Base-by-base conservation (phyloP, 2,113 vertebrate species). In the Antechinus stuartii region DNA sequence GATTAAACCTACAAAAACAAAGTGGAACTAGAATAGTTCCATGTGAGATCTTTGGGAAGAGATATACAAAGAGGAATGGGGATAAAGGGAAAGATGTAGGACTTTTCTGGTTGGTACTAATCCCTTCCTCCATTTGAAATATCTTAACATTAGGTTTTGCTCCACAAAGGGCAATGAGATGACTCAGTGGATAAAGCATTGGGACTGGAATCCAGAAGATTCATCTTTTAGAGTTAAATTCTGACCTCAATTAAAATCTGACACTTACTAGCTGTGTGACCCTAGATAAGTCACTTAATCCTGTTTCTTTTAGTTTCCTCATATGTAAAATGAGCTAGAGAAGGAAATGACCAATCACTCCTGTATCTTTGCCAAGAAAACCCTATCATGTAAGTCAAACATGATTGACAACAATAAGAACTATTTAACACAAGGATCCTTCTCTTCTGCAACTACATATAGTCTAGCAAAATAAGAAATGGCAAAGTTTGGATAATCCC, bases 1-100 rank as follows among this genome's bases (percentile, higher is more conserved):
- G 23, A 54, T 8, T 89, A 95, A 61, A 0, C 9, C 89, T 54
- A 91, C 54, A 52, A 92, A 90, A 94, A 35, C 95, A 91, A 95
- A 57, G 47, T 49, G 0, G 11, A 25, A 42, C 89, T 24, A 14
- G 54, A 90, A 96, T 93, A 89, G 89, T 35, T 11, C 46, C 89
- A 92, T 11, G 8, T 10, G 46, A 22, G 53, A 11, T 54, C 7
- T 55, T 92, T 94, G 61, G 22, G 61, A 2, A 92, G 27, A 97
- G 93, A 95, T 55, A 26, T 95, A 42, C 54, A 93, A 95, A 30
- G 49, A 42, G 49, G 16, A 7, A 1, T 92, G 90, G 56, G 12
- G 50, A 0, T 42, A 93, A 93, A 26, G 52, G 35, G 9, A 54
- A 92, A 0, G 0, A 23, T 4, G 0, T n/a, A 14, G 14, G 7